A percentile compares a stretch with the other conserved stretches of the same genome.
phyloP scores from a whole-genome alignment of 2,888 invertebrate genomes.

The Cryptus viduatorius region DNA sequence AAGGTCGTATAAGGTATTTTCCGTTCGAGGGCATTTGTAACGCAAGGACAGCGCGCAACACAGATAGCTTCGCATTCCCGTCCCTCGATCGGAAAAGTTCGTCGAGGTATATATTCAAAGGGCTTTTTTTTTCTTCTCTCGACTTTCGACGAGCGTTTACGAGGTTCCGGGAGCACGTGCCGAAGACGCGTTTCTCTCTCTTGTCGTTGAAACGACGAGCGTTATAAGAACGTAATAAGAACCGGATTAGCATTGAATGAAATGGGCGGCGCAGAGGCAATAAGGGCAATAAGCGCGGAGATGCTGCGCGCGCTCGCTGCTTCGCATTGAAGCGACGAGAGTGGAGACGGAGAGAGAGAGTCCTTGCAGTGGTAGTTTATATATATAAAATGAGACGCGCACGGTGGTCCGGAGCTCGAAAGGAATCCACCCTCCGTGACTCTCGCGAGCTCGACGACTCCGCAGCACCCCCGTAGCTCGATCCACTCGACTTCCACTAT shows the following conservation, averaged over 20 bases:
- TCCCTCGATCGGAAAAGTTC: conserved; percentile 46
- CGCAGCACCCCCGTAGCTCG: conserved; percentile 41
- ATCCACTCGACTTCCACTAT: conserved; percentile 32
- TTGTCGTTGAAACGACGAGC: conserved; percentile 75
- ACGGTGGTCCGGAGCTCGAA: conserved; percentile 74
- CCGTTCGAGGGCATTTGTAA: conserved; percentile 20
- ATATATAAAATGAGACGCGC: conserved; percentile 64
- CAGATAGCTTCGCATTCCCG: conserved; percentile 30
- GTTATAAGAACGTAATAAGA: conserved; percentile 84
- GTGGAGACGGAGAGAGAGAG: conserved; percentile 7
- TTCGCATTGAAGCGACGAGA: conserved; percentile 37
- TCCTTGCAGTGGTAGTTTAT: conserved; percentile 53
- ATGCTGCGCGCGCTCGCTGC: conserved; percentile 51
- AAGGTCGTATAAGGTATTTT: conserved; percentile 4
- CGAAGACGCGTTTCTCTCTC: conserved; percentile 54
- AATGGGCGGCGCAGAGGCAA: conserved; percentile 80
- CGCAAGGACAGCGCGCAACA: conserved; percentile 4
- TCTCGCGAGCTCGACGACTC: conserved; percentile 31
- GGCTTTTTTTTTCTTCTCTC: background rate
- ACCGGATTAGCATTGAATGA: conserved; percentile 85
- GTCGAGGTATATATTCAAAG: conserved; percentile 30
- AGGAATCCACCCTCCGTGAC: conserved; percentile 59
- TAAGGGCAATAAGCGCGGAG: conserved; percentile 76
- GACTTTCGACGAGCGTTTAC: conserved; percentile 52
- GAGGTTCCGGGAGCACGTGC: conserved; percentile 70